Evolutionary conservation across 2,888 invertebrate species (phyloP).

Genomic region (Suillia variegata): DNA sequence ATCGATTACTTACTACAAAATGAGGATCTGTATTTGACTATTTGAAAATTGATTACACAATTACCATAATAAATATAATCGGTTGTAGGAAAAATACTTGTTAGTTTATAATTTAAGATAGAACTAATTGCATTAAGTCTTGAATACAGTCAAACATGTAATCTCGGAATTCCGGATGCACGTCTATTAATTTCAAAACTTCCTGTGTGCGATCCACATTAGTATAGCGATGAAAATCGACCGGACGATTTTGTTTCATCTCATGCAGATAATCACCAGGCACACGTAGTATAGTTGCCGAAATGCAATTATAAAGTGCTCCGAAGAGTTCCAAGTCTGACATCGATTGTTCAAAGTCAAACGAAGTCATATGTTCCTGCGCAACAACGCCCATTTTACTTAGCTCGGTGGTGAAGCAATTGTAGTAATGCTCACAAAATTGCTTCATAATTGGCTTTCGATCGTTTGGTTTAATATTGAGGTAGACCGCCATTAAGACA

Average conservation of each 20-base stretch:
- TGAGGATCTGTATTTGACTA: not conserved
- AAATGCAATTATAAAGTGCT: constrained; percentile 56
- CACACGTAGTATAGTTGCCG: constrained; percentile 47
- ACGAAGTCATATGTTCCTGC: constrained; percentile 44
- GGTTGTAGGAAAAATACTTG: no score
- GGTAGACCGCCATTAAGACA: constrained; percentile 47
- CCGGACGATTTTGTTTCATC: constrained; percentile 49
- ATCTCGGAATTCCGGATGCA: constrained; percentile 33
- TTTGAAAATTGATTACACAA: not conserved
- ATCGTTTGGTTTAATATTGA: constrained; percentile 41
- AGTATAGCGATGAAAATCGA: constrained; percentile 56
- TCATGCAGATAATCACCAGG: constrained; percentile 53
- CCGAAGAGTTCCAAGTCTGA: constrained; percentile 55
- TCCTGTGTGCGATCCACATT: constrained; percentile 47
- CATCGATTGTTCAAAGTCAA: constrained; percentile 53
- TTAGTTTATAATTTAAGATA: not conserved
- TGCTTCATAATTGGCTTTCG: constrained; percentile 33
- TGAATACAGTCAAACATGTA: constrained; percentile 45
- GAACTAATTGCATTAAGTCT: constrained; percentile 46
- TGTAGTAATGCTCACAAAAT: constrained; percentile 40
- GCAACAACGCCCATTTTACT: constrained; percentile 42
- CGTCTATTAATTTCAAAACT: constrained; percentile 37
- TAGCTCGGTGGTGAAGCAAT: constrained; percentile 44
- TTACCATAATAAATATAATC: not conserved
- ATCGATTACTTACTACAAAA: constrained; percentile 43